Conservation (phyloP, 2,797 vertebrate species). For the Aplochiton taeniatus region DNA sequence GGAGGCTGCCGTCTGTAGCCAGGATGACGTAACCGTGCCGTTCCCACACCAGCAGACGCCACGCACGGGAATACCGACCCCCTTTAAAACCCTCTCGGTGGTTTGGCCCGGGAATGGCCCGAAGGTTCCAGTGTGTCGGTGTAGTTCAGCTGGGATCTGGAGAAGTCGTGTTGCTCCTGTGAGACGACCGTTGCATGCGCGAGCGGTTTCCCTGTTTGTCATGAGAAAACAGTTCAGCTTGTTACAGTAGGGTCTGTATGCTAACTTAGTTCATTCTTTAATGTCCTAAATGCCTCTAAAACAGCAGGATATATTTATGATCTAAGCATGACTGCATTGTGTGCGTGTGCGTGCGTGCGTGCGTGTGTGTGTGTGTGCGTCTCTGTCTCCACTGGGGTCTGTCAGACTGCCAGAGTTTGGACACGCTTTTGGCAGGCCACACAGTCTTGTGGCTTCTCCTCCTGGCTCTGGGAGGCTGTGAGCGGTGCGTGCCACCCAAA, state of each 20-base stretch:
- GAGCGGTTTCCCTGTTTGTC: slow-evolving; percentile 35
- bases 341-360: slow-evolving; percentile 36
- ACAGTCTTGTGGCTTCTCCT: slow-evolving; percentile 63
- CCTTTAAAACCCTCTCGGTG: no score
- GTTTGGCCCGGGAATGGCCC: no score
- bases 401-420: slow-evolving; percentile 50
- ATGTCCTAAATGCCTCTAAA: slow-evolving; percentile 37
- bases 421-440: slow-evolving; percentile 61
- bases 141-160: no score
- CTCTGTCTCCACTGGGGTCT: slow-evolving; percentile 33
- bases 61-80: no score
- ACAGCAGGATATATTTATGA: slow-evolving; percentile 42
- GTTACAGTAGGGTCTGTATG: slow-evolving; percentile 35
- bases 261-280: slow-evolving; percentile 35
- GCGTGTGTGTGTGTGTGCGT: slow-evolving; percentile 1
- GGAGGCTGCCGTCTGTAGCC: no score
- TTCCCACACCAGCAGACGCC: no score
- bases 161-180: slow-evolving; percentile 21
- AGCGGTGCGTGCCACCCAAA: slow-evolving; percentile 66
- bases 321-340: slow-evolving; percentile 39
- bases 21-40: no score
- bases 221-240: slow-evolving; percentile 13
- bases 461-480: slow-evolving; percentile 45
- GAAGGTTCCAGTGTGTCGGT: no score
- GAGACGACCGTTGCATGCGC: slow-evolving; percentile 6